phyloP scores from a whole-genome alignment of 2,797 vertebrate species.

The Coccyzus lansbergi region DNA sequence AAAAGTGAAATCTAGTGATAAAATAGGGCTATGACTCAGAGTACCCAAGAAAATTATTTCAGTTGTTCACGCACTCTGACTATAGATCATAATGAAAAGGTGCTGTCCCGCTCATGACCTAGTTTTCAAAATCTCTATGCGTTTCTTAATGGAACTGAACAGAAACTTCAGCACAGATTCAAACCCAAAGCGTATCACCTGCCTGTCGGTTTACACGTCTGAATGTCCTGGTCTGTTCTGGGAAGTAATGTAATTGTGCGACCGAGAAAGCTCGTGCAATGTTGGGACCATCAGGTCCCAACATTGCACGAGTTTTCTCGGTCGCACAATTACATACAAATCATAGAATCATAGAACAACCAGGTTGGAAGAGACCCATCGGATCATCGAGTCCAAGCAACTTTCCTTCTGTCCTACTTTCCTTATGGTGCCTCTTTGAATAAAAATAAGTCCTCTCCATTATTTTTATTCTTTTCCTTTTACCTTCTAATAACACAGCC shows the following conservation, averaged over 20 bases:
- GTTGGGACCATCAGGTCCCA: too few relatives aligned
- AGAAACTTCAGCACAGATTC: not conserved
- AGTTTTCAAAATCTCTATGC: not conserved
- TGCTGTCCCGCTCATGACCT: not conserved
- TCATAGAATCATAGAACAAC: too few relatives aligned
- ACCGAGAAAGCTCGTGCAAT: too few relatives aligned
- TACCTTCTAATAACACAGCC: conserved; percentile 67
- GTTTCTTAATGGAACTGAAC: not conserved
- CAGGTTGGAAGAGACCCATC: too few relatives aligned
- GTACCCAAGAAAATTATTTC: not conserved
- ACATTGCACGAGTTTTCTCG: not conserved
- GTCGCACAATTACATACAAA: not conserved
- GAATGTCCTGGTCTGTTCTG: not conserved
- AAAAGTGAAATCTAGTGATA: conserved; percentile 31
- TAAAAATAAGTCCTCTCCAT: not conserved
- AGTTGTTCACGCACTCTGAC: not conserved
- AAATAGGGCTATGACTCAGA: conserved; percentile 30
- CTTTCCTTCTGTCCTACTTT: not conserved
- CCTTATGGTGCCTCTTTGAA: not conserved
- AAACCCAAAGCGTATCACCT: not conserved
- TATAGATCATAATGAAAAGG: conserved; percentile 1
- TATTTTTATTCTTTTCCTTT: conserved; percentile 48
- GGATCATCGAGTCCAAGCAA: too few relatives aligned
- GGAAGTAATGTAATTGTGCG: too few relatives aligned
- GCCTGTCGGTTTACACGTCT: not conserved